These are phyloP conservation scores for Garra rufa DNA, from an alignment of 2,113 vertebrate genomes.

Conservation along the genomic window DNA sequence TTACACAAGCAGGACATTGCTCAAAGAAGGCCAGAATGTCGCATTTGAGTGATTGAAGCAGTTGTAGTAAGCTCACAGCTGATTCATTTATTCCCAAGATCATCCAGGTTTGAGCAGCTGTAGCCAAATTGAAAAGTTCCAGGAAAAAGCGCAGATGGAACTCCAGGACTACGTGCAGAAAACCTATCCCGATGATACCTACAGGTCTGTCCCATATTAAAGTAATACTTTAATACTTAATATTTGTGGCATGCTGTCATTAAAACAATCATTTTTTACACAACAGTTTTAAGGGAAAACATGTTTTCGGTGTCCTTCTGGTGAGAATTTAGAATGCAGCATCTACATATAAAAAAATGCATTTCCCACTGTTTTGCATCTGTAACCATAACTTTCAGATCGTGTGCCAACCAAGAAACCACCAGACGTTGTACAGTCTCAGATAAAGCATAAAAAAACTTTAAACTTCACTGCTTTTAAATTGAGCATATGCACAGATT, in stretches of 20 bases:
- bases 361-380: background rate
- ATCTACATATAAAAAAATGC: background rate
- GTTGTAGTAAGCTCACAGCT: background rate
- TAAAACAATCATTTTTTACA: background rate
- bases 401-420: background rate
- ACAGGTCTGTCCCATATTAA: conserved; percentile 80
- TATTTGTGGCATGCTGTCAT: background rate
- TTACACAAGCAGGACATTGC: background rate
- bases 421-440: too few species aligned
- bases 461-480: background rate
- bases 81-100: conserved; percentile 78
- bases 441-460: too few species aligned
- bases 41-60: conserved; percentile 30
- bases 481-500: too few species aligned
- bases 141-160: conserved; percentile 99
- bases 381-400: background rate
- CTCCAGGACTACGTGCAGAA: conserved; percentile 98
- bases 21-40: background rate
- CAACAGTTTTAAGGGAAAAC: background rate
- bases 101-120: conserved; percentile 92
- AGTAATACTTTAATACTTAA: too few species aligned
- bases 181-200: conserved; percentile 94
- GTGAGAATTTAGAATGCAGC: background rate
- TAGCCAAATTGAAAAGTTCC: conserved; percentile 96
- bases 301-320: background rate